These are phyloP conservation scores for Mustelus asterias DNA, from an alignment of 2,113 vertebrate genomes.

Conservation along the genomic window DNA sequence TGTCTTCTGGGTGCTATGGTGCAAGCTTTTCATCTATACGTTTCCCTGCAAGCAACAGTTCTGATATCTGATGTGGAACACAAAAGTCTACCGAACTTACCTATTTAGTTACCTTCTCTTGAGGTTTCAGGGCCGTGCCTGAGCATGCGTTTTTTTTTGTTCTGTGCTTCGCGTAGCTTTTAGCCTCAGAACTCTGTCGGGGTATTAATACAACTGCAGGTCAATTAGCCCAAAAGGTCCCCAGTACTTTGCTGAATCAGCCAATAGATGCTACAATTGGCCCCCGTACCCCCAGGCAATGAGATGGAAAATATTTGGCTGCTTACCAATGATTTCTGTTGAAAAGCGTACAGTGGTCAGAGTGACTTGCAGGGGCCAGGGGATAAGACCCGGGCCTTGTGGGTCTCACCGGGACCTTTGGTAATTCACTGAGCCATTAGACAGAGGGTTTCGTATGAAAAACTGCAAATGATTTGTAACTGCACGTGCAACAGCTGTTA, in stretches of 20 bases:
- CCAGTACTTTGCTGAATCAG: neutral
- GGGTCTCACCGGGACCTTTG: neutral
- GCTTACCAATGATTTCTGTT: neutral
- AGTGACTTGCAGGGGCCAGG: neutral
- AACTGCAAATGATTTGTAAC: neutral
- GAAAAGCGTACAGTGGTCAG: neutral
- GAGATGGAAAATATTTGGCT: neutral
- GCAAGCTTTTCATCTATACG: neutral
- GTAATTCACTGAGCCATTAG: neutral
- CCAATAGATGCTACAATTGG: neutral
- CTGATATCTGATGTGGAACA: neutral
- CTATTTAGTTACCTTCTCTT: neutral
- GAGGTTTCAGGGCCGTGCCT: neutral
- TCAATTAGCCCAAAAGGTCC: neutral
- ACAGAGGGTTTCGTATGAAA: neutral
- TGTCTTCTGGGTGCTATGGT: neutral
- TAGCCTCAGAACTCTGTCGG: neutral
- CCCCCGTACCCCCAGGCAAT: neutral
- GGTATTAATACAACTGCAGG: neutral
- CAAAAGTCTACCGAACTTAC: neutral
- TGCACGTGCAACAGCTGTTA: neutral
- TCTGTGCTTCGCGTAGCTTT: neutral
- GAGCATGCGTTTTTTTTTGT: neutral
- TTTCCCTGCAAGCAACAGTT: neutral
- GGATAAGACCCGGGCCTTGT: neutral